phyloP scores from a whole-genome alignment of 2,113 vertebrate species.

The Oryzias celebensis region DNA sequence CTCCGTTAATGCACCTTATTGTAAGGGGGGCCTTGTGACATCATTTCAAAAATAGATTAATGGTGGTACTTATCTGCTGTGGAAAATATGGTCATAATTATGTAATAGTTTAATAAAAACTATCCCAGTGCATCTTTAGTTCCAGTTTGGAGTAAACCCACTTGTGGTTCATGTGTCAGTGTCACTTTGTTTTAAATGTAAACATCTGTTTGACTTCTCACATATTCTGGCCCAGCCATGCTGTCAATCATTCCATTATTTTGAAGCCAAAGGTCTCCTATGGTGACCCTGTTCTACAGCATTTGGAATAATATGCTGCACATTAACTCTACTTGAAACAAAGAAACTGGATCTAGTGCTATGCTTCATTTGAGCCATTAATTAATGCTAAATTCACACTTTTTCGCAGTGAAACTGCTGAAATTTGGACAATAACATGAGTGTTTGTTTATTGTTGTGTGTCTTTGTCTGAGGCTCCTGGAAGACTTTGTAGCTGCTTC shows the following conservation, averaged over 20 bases:
- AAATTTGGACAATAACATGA: not conserved
- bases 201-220: too few relatives aligned
- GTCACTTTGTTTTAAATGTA: too few relatives aligned
- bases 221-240: not conserved
- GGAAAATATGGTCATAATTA: too few relatives aligned
- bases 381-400: not conserved
- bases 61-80: too few relatives aligned
- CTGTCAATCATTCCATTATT: slow-evolving; percentile 1
- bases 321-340: slow-evolving; percentile 17
- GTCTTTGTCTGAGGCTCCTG: not conserved
- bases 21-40: too few relatives aligned
- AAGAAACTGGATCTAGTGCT: slow-evolving; percentile 6
- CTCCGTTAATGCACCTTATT: too few relatives aligned
- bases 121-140: too few relatives aligned
- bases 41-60: too few relatives aligned
- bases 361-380: not conserved
- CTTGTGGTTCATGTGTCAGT: too few relatives aligned
- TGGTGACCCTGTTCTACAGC: slow-evolving; percentile 25
- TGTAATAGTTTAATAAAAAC: too few relatives aligned
- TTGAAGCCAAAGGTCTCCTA: slow-evolving; percentile 26
- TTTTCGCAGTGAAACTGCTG: too few relatives aligned
- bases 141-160: too few relatives aligned
- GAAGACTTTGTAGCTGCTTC: not conserved
- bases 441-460: slow-evolving; percentile 1
- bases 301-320: slow-evolving; percentile 9